Evolutionary conservation across 1,140 invertebrate genomes (phyloP), one percentile per base, ranked within the genome.

Genomic region (Solenopsis invicta): DNA sequence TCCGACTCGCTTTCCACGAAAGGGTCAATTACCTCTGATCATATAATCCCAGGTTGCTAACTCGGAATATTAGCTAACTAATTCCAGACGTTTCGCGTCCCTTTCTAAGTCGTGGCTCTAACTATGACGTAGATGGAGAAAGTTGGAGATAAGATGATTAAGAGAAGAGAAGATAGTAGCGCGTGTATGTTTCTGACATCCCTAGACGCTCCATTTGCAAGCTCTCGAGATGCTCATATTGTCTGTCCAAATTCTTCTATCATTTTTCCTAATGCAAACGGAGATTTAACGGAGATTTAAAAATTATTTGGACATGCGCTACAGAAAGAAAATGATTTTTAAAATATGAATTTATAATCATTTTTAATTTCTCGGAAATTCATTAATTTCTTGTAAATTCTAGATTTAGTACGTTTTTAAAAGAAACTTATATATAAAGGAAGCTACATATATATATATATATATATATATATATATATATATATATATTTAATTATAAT

Each of bases 1-100:
- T 81, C 3, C 62, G 34, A 18, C 64, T 81, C 21, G 29, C 9
- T 4, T 45, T 41, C 3, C 24, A n/a, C 24, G 56, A 81, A 81
- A 69, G 77, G 48, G 21, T 81, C 34, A 80, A n/a, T 54, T 41
- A 67, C 48, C 61, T 9, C 5, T 45, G 48, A 80, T 67, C 64
- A 67, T 56, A 48, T 71, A 81, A 81, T 81, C 41, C 62, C n/a
- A 56, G 45, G 34, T 82, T 74, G 72, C 50, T 21, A 82, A 61
- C 67, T 74, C 52, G 18, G 52, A 80, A 50, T 69, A 80, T 80
- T 80, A 80, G 18, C 12, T 69, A 78, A 78, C 76, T 81, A 82
- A 61, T 74, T 61, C 34, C 21, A 24, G 12, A 18, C 18, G 4
- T 61, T 48, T 37, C 24, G 29, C 62, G 3, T 54, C 77, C 64